phyloP scores from a whole-genome alignment of 2,113 vertebrate genomes.

The Tragulus kanchil region DNA sequence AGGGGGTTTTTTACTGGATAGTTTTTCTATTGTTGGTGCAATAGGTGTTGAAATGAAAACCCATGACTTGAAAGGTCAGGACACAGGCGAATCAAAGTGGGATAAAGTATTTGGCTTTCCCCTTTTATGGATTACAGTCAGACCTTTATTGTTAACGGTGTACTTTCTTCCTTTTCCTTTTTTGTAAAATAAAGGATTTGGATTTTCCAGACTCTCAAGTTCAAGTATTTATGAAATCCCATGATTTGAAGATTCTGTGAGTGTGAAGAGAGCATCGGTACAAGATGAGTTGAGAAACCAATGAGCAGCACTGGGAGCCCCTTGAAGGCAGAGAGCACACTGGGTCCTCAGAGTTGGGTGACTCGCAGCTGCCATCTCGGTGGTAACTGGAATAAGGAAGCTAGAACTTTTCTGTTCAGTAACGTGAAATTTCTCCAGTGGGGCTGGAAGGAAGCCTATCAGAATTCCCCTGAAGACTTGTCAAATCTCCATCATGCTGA shows the following conservation, averaged over 20 bases:
- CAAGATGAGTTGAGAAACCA: neutral
- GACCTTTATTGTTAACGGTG: neutral
- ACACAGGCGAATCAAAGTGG: neutral
- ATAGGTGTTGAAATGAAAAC: neutral
- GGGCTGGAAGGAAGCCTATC: neutral
- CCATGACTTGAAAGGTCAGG: neutral
- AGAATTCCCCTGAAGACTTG: neutral
- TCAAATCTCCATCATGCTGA: neutral
- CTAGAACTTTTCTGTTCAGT: neutral
- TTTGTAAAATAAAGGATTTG: slow-evolving; percentile 46
- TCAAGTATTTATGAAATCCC: neutral
- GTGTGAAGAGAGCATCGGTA: neutral
- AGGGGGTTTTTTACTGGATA: neutral
- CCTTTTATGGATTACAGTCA: slow-evolving; percentile 23
- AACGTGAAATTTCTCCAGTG: neutral
- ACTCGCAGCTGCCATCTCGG: neutral
- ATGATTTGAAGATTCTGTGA: neutral
- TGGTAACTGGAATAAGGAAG: neutral
- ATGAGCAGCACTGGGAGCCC: neutral
- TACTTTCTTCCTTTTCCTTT: slow-evolving; percentile 1
- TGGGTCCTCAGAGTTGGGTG: neutral
- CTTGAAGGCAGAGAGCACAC: neutral
- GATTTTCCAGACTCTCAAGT: neutral
- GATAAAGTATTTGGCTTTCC: neutral
- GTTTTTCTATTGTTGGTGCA: neutral